These are phyloP conservation scores for Acipenser transmontanus DNA, from an alignment of 2,797 vertebrate species.

Conservation along the genomic window DNA sequence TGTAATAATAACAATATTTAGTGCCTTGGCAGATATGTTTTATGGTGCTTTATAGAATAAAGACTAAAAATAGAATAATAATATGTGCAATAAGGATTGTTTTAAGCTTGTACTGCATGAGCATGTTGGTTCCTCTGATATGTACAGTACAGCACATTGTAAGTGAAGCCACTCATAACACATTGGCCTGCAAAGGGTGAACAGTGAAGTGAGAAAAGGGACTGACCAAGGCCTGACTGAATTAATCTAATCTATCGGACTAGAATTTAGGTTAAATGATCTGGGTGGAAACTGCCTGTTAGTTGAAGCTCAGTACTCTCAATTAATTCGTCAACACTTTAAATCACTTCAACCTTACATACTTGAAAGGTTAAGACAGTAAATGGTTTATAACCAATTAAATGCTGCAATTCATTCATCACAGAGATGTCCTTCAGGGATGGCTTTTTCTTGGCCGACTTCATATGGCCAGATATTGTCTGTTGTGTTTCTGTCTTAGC, in stretches of 20 bases:
- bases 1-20: too few species aligned
- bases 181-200: too few species aligned
- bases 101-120: too few species aligned
- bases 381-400: slow-evolving; percentile 43
- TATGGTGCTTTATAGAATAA: too few species aligned
- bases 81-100: too few species aligned
- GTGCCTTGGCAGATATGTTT: too few species aligned
- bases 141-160: too few species aligned
- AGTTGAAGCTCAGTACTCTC: slow-evolving; percentile 29
- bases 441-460: background rate
- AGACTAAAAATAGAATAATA: too few species aligned
- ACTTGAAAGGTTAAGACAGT: slow-evolving; percentile 31
- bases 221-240: too few species aligned
- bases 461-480: background rate
- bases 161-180: too few species aligned
- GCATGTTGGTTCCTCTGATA: too few species aligned
- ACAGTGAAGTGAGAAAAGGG: too few species aligned
- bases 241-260: slow-evolving; percentile 17
- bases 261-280: slow-evolving; percentile 29
- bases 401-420: slow-evolving; percentile 24
- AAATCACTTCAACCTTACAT: slow-evolving; percentile 23
- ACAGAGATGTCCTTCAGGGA: slow-evolving; percentile 20
- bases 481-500: background rate
- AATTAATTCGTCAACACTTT: slow-evolving; percentile 41
- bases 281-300: slow-evolving; percentile 28